Conservation (phyloP, 2,888 invertebrate species). For the Calliopum simillimum region DNA sequence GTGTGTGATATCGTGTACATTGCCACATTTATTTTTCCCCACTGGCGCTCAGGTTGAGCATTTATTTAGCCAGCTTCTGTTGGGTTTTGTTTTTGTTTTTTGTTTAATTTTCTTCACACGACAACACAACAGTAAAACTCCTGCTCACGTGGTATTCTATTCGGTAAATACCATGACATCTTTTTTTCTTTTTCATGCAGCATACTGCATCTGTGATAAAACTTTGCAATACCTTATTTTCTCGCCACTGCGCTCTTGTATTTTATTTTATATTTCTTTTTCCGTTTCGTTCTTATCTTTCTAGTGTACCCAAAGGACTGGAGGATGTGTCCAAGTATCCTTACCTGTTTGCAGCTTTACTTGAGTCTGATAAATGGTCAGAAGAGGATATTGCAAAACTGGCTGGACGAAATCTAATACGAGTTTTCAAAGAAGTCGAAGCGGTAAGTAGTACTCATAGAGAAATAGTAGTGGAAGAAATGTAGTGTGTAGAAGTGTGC, state of each 20-base stretch:
- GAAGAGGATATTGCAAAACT: slow-evolving; percentile 85
- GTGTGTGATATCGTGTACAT: too few relatives aligned
- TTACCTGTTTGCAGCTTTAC: slow-evolving; percentile 81
- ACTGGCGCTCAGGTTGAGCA: slow-evolving; percentile 9
- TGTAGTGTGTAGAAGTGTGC: too few relatives aligned
- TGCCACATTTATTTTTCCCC: too few relatives aligned
- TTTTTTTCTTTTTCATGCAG: background rate
- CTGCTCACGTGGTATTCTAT: slow-evolving; percentile 2
- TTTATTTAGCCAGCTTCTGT: slow-evolving; percentile 16
- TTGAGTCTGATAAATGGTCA: slow-evolving; percentile 85
- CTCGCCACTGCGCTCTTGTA: background rate
- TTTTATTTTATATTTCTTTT: slow-evolving; percentile 21
- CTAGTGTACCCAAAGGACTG: slow-evolving; percentile 76
- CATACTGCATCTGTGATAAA: too few relatives aligned
- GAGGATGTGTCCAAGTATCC: slow-evolving; percentile 90
- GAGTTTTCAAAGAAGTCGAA: slow-evolving; percentile 82
- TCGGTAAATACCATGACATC: background rate
- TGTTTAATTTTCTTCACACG: slow-evolving; percentile 2
- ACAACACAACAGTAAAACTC: slow-evolving; percentile 14
- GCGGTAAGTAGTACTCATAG: slow-evolving; percentile 72
- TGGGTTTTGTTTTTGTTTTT: background rate
- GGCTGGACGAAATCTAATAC: slow-evolving; percentile 85
- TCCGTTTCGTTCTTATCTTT: slow-evolving; percentile 27
- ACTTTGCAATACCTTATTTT: background rate
- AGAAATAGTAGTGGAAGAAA: too few relatives aligned